phyloP scores from a whole-genome alignment of 2,113 vertebrate species.

The Pteronura brasiliensis region DNA sequence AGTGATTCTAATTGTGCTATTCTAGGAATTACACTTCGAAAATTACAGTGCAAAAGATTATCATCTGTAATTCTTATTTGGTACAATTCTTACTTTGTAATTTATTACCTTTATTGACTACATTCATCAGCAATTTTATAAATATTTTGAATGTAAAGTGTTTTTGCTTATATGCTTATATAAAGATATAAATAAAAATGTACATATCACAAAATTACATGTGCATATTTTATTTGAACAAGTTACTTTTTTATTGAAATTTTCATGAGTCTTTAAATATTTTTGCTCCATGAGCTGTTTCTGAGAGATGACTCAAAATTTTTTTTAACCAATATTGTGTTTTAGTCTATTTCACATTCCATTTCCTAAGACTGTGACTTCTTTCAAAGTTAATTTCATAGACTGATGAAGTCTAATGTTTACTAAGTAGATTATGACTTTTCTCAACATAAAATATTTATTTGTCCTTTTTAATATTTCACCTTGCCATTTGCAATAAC shows the following conservation, averaged over 20 bases:
- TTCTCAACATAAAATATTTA: neutral
- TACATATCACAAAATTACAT: neutral
- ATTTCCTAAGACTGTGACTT: neutral
- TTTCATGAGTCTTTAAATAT: neutral
- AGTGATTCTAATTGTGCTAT: neutral
- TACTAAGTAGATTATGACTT: neutral
- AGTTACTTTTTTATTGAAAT: neutral
- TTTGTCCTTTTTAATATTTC: neutral
- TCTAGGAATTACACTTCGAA: neutral
- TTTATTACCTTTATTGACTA: neutral
- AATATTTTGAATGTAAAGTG: neutral
- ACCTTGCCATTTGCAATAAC: neutral
- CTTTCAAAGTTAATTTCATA: neutral
- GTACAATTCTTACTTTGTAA: neutral
- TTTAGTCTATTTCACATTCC: neutral
- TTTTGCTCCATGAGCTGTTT: neutral
- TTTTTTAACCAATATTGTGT: neutral
- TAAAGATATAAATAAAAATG: neutral
- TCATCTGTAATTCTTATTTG: neutral
- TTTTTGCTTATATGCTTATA: neutral
- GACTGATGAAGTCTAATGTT: neutral
- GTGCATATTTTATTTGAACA: neutral
- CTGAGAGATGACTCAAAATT: neutral
- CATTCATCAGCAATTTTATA: neutral
- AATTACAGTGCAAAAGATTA: neutral